phyloP scores from a whole-genome alignment of 2,113 vertebrate species.

The Cheirogaleus medius region DNA sequence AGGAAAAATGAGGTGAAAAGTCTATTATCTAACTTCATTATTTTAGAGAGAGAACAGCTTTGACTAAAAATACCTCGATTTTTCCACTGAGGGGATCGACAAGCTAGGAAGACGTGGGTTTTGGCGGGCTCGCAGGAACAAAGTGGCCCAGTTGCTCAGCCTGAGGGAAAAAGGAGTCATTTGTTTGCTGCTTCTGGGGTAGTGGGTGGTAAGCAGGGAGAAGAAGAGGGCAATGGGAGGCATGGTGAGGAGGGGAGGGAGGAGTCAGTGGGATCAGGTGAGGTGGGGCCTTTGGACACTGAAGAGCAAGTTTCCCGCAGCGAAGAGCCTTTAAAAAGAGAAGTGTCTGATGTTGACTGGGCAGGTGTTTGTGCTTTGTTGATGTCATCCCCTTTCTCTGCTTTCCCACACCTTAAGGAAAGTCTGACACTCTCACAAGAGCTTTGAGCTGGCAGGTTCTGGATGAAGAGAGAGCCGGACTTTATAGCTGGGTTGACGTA shows the following conservation, averaged over 20 bases:
- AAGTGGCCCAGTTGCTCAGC: neutral
- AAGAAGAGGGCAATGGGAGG: neutral
- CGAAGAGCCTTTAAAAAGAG: neutral
- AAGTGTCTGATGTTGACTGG: too few relatives aligned
- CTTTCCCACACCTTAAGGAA: neutral
- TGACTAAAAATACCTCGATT: neutral
- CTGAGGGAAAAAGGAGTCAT: neutral
- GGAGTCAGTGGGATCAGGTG: neutral
- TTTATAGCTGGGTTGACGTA: neutral
- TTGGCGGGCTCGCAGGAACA: neutral
- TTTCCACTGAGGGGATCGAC: neutral
- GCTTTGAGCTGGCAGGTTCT: neutral
- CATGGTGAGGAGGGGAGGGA: too few relatives aligned
- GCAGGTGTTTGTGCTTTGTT: neutral
- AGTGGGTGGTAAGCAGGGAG: neutral
- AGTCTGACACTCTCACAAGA: neutral
- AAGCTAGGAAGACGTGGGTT: neutral
- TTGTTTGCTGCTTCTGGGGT: neutral
- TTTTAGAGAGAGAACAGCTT: neutral
- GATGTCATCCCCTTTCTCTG: neutral
- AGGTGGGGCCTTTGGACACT: neutral
- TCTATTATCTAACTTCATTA: neutral
- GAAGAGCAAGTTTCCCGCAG: neutral
- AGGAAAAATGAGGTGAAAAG: conserved; percentile 35
- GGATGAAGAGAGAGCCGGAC: neutral